Conservation (phyloP, 1,140 invertebrate genomes). For the Drosophila ironensis region DNA sequence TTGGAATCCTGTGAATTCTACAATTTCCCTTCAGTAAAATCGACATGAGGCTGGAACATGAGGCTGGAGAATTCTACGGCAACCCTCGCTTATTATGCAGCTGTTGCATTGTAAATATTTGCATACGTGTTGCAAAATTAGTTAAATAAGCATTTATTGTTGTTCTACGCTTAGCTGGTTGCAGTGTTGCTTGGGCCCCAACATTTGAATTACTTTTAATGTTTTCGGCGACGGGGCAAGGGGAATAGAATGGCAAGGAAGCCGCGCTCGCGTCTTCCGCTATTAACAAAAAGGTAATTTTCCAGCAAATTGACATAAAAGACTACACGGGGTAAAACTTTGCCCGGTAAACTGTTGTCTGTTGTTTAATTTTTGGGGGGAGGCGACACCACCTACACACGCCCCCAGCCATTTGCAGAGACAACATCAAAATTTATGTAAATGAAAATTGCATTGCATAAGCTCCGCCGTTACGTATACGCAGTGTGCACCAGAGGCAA, state of each 20-base stretch:
- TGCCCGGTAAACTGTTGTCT: slow-evolving; percentile 21
- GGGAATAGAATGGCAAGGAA: too few species aligned
- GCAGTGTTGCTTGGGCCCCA: slow-evolving; percentile 15
- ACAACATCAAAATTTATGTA: slow-evolving; percentile 68
- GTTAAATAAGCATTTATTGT: slow-evolving; percentile 79
- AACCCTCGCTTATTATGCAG: slow-evolving; percentile 55
- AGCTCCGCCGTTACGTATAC: slow-evolving; percentile 61
- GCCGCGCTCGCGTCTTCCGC: slow-evolving; percentile 45
- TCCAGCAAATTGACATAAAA: slow-evolving; percentile 72
- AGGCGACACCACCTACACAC: neutral
- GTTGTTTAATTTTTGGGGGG: slow-evolving; percentile 48
- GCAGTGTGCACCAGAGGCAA: slow-evolving; percentile 44
- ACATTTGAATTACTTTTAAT: slow-evolving; percentile 74
- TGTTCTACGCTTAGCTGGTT: slow-evolving; percentile 59
- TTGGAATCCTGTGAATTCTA: too few species aligned
- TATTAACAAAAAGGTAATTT: slow-evolving; percentile 78
- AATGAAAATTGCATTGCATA: slow-evolving; percentile 79
- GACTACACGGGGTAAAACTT: slow-evolving; percentile 62
- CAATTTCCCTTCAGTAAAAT: too few species aligned
- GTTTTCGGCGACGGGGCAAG: slow-evolving; percentile 28
- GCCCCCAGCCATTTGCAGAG: slow-evolving; percentile 20
- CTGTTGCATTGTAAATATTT: slow-evolving; percentile 76
- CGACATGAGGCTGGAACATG: too few species aligned
- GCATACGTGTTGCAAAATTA: slow-evolving; percentile 73
- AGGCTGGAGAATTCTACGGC: neutral